Evolutionary conservation across 2,113 vertebrate genomes (phyloP), one percentile per base, ranked within the genome.

Genomic region (Podiceps cristatus): DNA sequence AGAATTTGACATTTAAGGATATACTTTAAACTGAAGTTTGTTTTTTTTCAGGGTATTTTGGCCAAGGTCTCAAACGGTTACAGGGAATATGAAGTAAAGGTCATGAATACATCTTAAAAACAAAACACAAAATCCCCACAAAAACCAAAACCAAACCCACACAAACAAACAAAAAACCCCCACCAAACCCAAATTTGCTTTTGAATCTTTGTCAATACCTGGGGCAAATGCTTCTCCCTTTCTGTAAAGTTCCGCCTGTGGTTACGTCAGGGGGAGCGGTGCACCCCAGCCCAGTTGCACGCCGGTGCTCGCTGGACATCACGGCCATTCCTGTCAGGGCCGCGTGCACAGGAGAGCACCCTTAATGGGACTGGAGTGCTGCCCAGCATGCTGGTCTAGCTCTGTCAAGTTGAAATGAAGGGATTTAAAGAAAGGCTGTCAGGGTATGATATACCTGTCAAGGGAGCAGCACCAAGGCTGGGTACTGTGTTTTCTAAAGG

Each of bases 261-360:
- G 71, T 35, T 63, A 11, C 4, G 10, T 8, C 33, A 19, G 47
- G 11, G 22, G 66, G 24, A 50, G 19, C 8, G 0, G 31, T 68
- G 81, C 19, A 44, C 40, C 3, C 1, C 52, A 56, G 58, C 37
- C 52, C 22, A 5, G 52, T 52, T 2, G 1, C 28, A 40, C 2
- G 8, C 40, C 33, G 42, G 8, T 27, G 45, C 28, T 49, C 68
- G 29, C 76, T 40, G 50, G 35, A 0, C 47, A 67, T 76, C 73
- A n/a, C 44, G 37, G 52, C 1, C 0, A 14, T 18, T 28, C 37
- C 67, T 8, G 5, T 18, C 66, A 69, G 78, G 55, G 33, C 56
- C 52, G 44, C 0, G 1, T 4, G 40, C 4, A 0, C 13, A 45
- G 11, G 24, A 25, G 44, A 16, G 20, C 2, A 2, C 25, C 64